Evolutionary conservation across 92 coral and sea anemone genomes (phyloP).

Genomic region (Muricea muricata): DNA sequence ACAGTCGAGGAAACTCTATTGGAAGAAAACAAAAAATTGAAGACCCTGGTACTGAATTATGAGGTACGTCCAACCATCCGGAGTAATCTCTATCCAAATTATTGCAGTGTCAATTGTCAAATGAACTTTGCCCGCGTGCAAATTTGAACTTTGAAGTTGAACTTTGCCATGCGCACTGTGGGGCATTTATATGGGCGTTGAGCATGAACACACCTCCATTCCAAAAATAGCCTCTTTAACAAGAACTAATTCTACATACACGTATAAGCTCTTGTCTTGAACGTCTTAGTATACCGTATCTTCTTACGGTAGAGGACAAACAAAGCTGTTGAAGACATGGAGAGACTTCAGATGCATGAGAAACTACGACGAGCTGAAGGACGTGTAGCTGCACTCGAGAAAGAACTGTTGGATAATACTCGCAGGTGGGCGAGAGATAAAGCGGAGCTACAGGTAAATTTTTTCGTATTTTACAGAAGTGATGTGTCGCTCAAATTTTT

Average conservation of each 20-base stretch:
- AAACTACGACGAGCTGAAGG: slow-evolving; percentile 91
- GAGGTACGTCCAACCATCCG: no score
- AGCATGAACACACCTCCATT: no score
- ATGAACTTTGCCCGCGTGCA: no score
- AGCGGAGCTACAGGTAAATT: slow-evolving; percentile 83
- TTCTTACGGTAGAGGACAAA: slow-evolving; percentile 43
- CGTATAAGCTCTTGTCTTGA: no score
- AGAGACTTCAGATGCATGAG: slow-evolving; percentile 81
- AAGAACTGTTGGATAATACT: slow-evolving; percentile 88
- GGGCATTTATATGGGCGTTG: no score
- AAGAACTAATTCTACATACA: no score
- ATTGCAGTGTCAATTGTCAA: no score
- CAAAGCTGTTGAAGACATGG: slow-evolving; percentile 70
- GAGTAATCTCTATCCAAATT: no score
- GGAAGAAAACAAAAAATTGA: slow-evolving; percentile 82
- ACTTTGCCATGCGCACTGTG: no score
- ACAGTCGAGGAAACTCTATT: slow-evolving; percentile 55
- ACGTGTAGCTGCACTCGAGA: slow-evolving; percentile 85
- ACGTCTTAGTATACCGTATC: no score
- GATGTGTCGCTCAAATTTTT: not conserved
- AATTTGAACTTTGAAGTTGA: no score
- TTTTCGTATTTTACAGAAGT: not conserved
- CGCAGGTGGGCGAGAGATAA: slow-evolving; percentile 96
- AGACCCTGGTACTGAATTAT: slow-evolving; percentile 71
- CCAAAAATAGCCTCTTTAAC: no score